Evolutionary conservation across 2,888 invertebrate species (phyloP).

Genomic region (Morpho helenor): DNA sequence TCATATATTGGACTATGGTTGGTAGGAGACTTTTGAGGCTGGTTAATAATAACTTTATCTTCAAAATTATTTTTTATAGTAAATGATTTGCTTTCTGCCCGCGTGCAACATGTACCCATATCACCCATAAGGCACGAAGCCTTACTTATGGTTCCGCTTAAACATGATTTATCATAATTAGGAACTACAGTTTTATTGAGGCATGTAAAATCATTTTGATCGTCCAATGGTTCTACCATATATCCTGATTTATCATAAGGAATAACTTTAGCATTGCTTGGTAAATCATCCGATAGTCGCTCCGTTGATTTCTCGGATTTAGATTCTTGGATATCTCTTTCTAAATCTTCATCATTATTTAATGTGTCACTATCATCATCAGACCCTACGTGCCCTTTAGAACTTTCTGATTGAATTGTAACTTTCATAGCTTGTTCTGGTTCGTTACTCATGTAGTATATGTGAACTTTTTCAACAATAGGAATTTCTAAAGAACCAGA

Average conservation of each 20-base stretch:
- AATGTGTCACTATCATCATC: constrained; percentile 84
- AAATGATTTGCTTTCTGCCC: constrained; percentile 62
- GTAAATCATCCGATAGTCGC: constrained; percentile 52
- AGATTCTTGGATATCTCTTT: constrained; percentile 75
- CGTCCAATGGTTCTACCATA: constrained; percentile 73
- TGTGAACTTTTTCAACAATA: constrained; percentile 87
- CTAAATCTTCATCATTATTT: constrained; percentile 81
- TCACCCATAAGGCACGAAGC: constrained; percentile 70
- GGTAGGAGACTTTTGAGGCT: constrained; percentile 81
- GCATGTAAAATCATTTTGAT: constrained; percentile 57
- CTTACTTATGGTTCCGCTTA: constrained; percentile 69
- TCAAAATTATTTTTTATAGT: constrained; percentile 55
- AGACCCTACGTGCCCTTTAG: constrained; percentile 82
- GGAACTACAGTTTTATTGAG: constrained; percentile 63
- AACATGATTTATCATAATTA: constrained; percentile 69
- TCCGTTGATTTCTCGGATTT: constrained; percentile 61
- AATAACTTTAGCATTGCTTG: constrained; percentile 55
- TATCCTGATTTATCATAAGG: constrained; percentile 73
- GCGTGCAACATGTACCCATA: constrained; percentile 66
- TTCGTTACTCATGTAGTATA: constrained; percentile 87
- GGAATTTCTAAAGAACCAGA: constrained; percentile 85
- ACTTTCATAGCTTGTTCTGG: constrained; percentile 89
- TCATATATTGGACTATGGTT: constrained; percentile 80
- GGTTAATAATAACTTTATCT: constrained; percentile 79
- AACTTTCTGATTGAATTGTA: constrained; percentile 83